Percentiles rank a stretch among this genome's conserved stretches.
These are phyloP conservation scores for Psettodes erumei DNA, from an alignment of 2,113 vertebrate genomes.

Conservation along the genomic window DNA sequence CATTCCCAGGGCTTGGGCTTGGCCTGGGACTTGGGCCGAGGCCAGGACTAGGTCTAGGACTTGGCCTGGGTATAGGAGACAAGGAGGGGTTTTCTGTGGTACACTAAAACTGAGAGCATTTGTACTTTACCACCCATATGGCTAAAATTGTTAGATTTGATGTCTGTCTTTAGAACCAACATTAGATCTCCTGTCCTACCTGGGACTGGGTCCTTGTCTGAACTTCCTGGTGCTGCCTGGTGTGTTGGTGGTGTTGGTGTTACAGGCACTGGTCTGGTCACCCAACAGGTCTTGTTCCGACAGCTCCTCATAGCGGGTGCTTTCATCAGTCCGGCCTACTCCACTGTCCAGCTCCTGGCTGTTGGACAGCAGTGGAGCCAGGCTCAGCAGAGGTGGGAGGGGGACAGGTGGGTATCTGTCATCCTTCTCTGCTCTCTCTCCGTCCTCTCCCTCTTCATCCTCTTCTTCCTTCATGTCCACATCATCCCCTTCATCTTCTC, in stretches of 20 bases:
- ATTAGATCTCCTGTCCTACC: conserved; percentile 31
- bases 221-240: conserved; percentile 83
- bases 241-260: conserved; percentile 82
- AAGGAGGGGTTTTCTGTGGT: neutral
- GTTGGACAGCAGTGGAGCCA: conserved; percentile 65
- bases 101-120: neutral
- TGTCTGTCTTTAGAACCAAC: neutral
- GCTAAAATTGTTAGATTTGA: neutral
- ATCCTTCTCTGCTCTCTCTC: conserved; percentile 42
- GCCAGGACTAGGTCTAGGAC: conserved; percentile 56
- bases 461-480: conserved; percentile 48
- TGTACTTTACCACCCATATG: neutral
- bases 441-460: conserved; percentile 35
- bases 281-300: conserved; percentile 88
- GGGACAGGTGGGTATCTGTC: conserved; percentile 33
- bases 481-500: neutral
- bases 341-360: conserved; percentile 92
- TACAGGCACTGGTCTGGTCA: conserved; percentile 83
- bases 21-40: conserved; percentile 17
- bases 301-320: conserved; percentile 89
- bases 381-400: conserved; percentile 53
- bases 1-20: conserved; percentile 43
- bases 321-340: conserved; percentile 88
- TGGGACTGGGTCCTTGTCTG: conserved; percentile 60
- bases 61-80: conserved; percentile 29